Evolutionary conservation across 2,888 invertebrate species (phyloP), one percentile per base, ranked within the genome.

Genomic region (Strigamia crassipes): DNA sequence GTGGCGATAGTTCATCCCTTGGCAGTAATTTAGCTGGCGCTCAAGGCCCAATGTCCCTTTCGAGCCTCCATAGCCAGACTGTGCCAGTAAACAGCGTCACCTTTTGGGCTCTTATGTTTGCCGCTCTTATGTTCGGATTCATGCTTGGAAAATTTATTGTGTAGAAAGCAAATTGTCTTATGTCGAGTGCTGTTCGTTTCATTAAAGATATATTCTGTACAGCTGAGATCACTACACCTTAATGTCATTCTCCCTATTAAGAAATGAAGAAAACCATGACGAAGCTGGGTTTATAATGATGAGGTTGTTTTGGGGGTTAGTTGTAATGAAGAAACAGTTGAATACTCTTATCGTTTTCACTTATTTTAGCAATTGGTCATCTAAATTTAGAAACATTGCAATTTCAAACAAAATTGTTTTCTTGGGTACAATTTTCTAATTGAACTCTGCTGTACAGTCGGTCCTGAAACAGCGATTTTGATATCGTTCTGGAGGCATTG

Each of bases 201-300:
- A 46, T 73, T 18, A 73, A 73, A 27, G 73, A 27, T 23, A 73
- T 73, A 73, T 31, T 27, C 27, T 73, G 73, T 73, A 73, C 73
- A 73, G 73, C 73, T 73, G 73, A 73, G 73, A 73, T 73, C 31
- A 31, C 73, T 27, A 73, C 73, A 73, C 73, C 46, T 46, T 46
- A 46, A 46, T 46, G 46, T 46, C 46, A 46, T 46, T 46, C 46
- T 46, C 46, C 46, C 46, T 46, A 46, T 46, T 46, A 46, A 46
- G 46, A 46, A 46, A 46, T 46, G n/a, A 15, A n/a, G 46, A 46
- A 46, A 46, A 46, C 46, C 46, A 46, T 46, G 46, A 46, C 46
- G 38, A 46, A 13, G 46, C 46, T 46, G n/a, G 46, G n/a, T 46
- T 13, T 42, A 9, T 42, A 13, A 42, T 42, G 42, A 42, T 42